phyloP scores from a whole-genome alignment of 1,140 invertebrate species.

The Tetramorium parvispinum region DNA sequence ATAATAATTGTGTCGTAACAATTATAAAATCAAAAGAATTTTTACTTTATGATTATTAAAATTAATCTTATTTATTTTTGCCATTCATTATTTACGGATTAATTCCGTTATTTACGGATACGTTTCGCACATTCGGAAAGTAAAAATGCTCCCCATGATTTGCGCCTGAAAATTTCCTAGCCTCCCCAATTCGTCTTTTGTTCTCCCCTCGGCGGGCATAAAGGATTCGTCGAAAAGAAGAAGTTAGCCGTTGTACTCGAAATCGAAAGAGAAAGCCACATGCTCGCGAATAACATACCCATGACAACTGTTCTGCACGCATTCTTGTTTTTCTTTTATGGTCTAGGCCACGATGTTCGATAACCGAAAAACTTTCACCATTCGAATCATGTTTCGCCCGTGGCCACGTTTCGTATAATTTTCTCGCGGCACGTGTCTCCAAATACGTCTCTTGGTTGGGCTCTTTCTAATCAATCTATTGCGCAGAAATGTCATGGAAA shows the following conservation, averaged over 20 bases:
- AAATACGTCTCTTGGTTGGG: constrained; percentile 56
- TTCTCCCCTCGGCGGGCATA: neutral
- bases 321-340: constrained; percentile 72
- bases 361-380: constrained; percentile 81
- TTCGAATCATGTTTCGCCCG: constrained; percentile 57
- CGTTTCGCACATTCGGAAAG: neutral
- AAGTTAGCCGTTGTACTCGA: neutral
- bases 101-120: too few relatives aligned
- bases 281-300: constrained; percentile 45
- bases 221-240: neutral
- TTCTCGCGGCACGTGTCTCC: neutral
- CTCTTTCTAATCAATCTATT: constrained; percentile 58
- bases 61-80: neutral
- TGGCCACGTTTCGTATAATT: constrained; percentile 39
- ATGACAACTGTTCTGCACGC: constrained; percentile 47
- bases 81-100: neutral
- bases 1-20: neutral
- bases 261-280: constrained; percentile 72
- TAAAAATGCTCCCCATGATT: neutral
- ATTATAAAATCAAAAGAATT: neutral
- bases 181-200: neutral
- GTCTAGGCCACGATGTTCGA: constrained; percentile 80
- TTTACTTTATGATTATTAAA: neutral
- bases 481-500: constrained; percentile 54
- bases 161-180: neutral